phyloP scores from a whole-genome alignment of 53 echinoderm and acorn worm genomes.

The Temnopleurus reevesii region DNA sequence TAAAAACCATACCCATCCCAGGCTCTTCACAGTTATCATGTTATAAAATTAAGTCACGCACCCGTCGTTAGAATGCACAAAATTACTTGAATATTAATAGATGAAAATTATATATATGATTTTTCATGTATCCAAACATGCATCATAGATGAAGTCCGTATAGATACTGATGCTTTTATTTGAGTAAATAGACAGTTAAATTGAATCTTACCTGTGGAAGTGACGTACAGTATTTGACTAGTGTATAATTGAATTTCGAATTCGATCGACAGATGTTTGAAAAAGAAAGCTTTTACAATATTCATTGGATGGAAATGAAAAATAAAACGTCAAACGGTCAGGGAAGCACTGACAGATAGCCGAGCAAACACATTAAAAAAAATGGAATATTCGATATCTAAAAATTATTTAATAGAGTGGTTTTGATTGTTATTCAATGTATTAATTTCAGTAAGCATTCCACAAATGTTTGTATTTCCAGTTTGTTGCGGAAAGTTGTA shows the following conservation, averaged over 20 bases:
- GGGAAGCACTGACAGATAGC: background rate
- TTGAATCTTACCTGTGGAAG: background rate
- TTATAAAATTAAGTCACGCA: too few relatives aligned
- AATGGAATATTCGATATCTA: background rate
- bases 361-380: background rate
- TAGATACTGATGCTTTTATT: too few relatives aligned
- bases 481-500: background rate
- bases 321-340: background rate
- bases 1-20: too few relatives aligned
- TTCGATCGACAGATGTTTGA: background rate
- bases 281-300: background rate
- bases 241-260: background rate
- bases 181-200: too few relatives aligned
- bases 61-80: too few relatives aligned
- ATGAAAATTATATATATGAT: too few relatives aligned
- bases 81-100: too few relatives aligned
- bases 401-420: background rate
- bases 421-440: background rate
- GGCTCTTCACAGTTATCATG: too few relatives aligned
- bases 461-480: constrained; percentile 25
- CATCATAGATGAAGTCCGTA: too few relatives aligned
- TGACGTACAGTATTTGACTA: background rate
- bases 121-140: too few relatives aligned
- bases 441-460: constrained; percentile 13
- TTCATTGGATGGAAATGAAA: background rate